phyloP scores from a whole-genome alignment of 1,140 invertebrate species.

The Trichonephila clavipes region DNA sequence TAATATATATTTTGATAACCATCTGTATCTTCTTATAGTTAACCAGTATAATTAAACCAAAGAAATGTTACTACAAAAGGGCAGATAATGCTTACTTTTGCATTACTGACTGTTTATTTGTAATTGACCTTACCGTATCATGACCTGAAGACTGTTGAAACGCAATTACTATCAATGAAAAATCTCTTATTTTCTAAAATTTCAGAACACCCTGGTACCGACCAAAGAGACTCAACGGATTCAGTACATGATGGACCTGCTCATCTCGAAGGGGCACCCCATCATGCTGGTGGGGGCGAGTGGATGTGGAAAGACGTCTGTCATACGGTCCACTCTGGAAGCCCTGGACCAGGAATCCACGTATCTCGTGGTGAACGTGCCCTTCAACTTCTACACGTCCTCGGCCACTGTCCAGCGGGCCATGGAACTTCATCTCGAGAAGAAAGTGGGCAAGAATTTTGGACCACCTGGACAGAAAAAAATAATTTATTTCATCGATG shows the following conservation, averaged over 20 bases:
- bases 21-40: no score
- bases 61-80: no score
- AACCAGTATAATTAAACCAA: no score
- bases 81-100: no score
- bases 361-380: slow-evolving; percentile 88
- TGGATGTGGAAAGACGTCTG: slow-evolving; percentile 94
- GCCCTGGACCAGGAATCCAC: slow-evolving; percentile 81
- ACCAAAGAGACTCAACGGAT: slow-evolving; percentile 95
- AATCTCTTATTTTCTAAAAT: neutral
- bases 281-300: slow-evolving; percentile 96
- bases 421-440: slow-evolving; percentile 96
- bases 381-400: slow-evolving; percentile 98
- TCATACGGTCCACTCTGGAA: slow-evolving; percentile 92
- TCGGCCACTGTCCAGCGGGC: slow-evolving; percentile 98
- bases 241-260: slow-evolving; percentile 92
- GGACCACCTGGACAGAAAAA: slow-evolving; percentile 96
- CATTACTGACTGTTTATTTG: no score
- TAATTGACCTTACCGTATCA: no score
- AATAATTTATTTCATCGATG: slow-evolving; percentile 97
- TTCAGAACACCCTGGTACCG: slow-evolving; percentile 92
- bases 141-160: no score
- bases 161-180: no score
- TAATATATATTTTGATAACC: no score
- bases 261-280: slow-evolving; percentile 93
- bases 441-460: slow-evolving; percentile 97